phyloP scores from a whole-genome alignment of 2,888 invertebrate genomes.

The Ferdinandea cuprea region DNA sequence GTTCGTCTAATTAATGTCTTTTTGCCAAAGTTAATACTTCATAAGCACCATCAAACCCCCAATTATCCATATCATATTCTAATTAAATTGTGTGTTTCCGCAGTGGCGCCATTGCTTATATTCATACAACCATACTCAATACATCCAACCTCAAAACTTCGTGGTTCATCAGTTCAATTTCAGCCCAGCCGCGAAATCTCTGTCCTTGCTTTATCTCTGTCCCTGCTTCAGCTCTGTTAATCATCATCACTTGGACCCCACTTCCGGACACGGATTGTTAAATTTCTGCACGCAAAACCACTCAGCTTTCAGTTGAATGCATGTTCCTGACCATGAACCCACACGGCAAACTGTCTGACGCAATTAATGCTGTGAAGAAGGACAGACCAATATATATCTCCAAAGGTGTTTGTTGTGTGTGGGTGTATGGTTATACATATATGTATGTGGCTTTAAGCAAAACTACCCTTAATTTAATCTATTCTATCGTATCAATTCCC shows the following conservation, averaged over 20 bases:
- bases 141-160: constrained; percentile 30
- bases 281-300: constrained; percentile 60
- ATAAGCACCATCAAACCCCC: too few relatives aligned
- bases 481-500: constrained; percentile 12
- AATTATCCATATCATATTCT: neutral
- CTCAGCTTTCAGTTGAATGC: constrained; percentile 61
- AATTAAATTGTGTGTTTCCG: constrained; percentile 12
- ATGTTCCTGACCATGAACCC: constrained; percentile 44
- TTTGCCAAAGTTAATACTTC: too few relatives aligned
- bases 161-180: constrained; percentile 53
- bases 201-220: neutral
- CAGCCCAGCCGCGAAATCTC: constrained; percentile 10
- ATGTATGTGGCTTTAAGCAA: constrained; percentile 23
- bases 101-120: neutral
- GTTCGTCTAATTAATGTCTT: too few relatives aligned
- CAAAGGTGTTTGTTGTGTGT: neutral
- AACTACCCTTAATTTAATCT: constrained; percentile 69
- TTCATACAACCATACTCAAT: constrained; percentile 1
- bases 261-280: constrained; percentile 26
- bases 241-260: constrained; percentile 3
- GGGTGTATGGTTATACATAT: neutral
- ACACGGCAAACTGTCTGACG: constrained; percentile 64
- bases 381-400: constrained; percentile 4
- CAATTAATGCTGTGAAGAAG: constrained; percentile 61
- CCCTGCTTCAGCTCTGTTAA: neutral